These are phyloP conservation scores for Dinoponera quadriceps DNA, from an alignment of 1,140 invertebrate genomes.

Conservation along the genomic window DNA sequence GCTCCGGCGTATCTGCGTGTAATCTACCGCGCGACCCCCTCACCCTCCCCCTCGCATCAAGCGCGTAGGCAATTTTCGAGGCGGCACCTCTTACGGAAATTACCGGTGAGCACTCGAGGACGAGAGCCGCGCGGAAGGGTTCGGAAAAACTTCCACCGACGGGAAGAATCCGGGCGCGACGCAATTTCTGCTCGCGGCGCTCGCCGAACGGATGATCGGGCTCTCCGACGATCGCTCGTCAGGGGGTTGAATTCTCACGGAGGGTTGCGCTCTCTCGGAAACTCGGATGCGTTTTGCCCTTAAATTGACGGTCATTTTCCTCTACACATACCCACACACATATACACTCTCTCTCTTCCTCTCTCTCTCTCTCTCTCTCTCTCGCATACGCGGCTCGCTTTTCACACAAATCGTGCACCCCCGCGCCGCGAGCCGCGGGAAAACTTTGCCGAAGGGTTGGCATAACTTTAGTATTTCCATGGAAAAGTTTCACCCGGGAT, in stretches of 20 bases:
- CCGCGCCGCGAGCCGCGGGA: conserved; percentile 10
- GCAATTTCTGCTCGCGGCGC: conserved; percentile 36
- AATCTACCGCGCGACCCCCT: conserved; percentile 46
- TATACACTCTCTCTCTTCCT: too few species aligned
- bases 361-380: too few species aligned
- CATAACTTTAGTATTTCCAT: conserved; percentile 1
- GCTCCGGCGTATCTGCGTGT: conserved; percentile 45
- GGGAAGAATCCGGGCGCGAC: conserved; percentile 52
- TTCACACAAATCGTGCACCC: conserved; percentile 51
- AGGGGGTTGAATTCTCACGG: conserved; percentile 52
- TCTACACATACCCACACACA: too few species aligned
- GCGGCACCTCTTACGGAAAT: conserved; percentile 49
- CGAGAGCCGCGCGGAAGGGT: conserved; percentile 47
- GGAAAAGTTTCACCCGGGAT: conserved; percentile 3
- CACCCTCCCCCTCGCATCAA: not conserved
- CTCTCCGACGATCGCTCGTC: conserved; percentile 35
- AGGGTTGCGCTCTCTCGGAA: conserved; percentile 43
- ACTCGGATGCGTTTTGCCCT: conserved; percentile 16
- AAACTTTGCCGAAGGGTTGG: conserved; percentile 41
- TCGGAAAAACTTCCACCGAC: conserved; percentile 5
- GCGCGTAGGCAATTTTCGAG: conserved; percentile 12
- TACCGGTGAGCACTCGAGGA: conserved; percentile 13
- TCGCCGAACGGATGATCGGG: conserved; percentile 34
- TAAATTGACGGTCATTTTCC: conserved; percentile 63
- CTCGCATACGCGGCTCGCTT: conserved; percentile 34